These are phyloP conservation scores for Pitta sordida DNA, from an alignment of 2,113 vertebrate genomes.

Conservation along the genomic window DNA sequence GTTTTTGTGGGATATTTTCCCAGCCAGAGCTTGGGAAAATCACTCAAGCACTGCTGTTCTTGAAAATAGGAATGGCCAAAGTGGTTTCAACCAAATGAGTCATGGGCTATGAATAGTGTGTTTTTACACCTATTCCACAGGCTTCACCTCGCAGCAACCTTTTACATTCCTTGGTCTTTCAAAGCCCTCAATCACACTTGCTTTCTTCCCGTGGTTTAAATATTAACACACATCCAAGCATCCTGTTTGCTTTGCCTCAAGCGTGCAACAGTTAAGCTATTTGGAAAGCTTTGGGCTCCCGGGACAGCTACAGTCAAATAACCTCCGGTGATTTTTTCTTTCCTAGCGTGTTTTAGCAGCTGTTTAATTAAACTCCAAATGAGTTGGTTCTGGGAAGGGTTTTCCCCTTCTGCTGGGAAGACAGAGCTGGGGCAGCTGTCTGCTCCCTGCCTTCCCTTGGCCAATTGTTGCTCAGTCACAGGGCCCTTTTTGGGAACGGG, in stretches of 20 bases:
- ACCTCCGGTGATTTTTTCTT: neutral
- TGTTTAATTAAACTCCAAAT: constrained; percentile 50
- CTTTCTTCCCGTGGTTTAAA: constrained; percentile 25
- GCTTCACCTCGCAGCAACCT: constrained; percentile 23
- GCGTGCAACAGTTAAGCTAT: neutral
- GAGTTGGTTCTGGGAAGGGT: constrained; percentile 11
- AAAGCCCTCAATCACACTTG: neutral
- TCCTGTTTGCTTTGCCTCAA: constrained; percentile 56
- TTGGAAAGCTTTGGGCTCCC: neutral
- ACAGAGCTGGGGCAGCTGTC: neutral
- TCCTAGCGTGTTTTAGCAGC: neutral
- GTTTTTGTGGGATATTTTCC: neutral
- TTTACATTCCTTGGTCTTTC: neutral
- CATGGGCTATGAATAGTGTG: neutral
- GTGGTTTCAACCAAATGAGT: constrained; percentile 13
- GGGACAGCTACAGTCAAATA: neutral
- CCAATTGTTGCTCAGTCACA: neutral
- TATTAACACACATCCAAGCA: constrained; percentile 1
- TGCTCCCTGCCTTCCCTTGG: neutral
- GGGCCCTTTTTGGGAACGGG: neutral
- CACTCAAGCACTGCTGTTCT: rapidly evolving
- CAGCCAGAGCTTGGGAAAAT: neutral
- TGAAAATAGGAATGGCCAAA: constrained; percentile 9
- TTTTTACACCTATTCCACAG: constrained; percentile 17
- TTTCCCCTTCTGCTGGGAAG: constrained; percentile 17